Conservation (phyloP, 1,140 invertebrate genomes). For the Leptoteleia sp. region DNA sequence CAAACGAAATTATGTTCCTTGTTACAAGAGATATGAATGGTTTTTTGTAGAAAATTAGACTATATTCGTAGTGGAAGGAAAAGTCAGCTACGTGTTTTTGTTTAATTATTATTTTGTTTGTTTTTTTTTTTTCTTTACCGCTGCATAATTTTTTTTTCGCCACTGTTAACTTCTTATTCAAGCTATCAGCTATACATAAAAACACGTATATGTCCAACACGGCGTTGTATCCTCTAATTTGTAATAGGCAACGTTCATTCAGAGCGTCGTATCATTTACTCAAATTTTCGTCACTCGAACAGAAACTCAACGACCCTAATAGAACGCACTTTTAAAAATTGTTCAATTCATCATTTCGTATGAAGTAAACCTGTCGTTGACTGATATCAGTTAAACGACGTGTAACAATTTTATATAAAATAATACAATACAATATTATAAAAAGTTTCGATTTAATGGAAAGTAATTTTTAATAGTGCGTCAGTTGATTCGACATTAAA, state of each 20-base stretch:
- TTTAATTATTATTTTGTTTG: slow-evolving; percentile 26
- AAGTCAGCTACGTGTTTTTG: slow-evolving; percentile 56
- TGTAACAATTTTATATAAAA: no score
- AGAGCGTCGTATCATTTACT: slow-evolving; percentile 41
- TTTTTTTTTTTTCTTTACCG: slow-evolving; percentile 38
- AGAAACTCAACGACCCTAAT: slow-evolving; percentile 32
- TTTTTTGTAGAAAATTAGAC: slow-evolving; percentile 68
- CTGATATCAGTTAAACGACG: no score
- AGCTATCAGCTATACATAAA: slow-evolving; percentile 66
- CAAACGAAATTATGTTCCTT: slow-evolving; percentile 51
- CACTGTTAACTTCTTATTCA: slow-evolving; percentile 43
- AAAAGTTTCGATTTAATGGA: not conserved
- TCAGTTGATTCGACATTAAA: slow-evolving; percentile 9
- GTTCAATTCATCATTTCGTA: no score
- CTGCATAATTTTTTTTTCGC: slow-evolving; percentile 32
- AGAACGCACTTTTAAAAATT: slow-evolving; percentile 24
- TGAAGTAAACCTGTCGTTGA: no score
- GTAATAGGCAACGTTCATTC: slow-evolving; percentile 55
- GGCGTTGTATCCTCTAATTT: slow-evolving; percentile 57
- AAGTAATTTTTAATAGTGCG: slow-evolving; percentile 26
- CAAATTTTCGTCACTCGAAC: slow-evolving; percentile 21
- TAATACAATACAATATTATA: no score
- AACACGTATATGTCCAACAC: slow-evolving; percentile 65
- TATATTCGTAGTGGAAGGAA: slow-evolving; percentile 72
- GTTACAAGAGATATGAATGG: slow-evolving; percentile 63